Conservation (phyloP, 2,888 invertebrate genomes). For the Eilema sororculum region DNA sequence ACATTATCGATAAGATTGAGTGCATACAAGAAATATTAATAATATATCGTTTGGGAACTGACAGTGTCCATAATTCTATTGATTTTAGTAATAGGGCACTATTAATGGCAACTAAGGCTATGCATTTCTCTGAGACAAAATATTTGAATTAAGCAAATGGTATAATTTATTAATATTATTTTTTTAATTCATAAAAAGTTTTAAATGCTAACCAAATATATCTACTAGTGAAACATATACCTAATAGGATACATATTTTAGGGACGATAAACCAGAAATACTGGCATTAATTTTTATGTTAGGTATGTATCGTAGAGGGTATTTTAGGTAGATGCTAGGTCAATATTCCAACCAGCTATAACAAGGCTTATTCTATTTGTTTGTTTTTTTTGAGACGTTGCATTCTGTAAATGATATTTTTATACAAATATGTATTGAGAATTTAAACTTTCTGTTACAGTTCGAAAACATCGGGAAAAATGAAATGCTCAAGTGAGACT, state of each 20-base stretch:
- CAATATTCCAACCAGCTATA: neutral
- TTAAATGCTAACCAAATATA: no score
- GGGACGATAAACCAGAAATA: neutral
- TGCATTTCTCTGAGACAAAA: conserved; percentile 46
- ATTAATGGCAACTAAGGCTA: conserved; percentile 43
- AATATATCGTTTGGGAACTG: conserved; percentile 43
- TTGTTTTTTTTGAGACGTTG: no score
- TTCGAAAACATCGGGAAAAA: no score
- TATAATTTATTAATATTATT: conserved; percentile 5
- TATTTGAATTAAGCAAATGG: neutral
- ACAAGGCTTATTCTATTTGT: neutral
- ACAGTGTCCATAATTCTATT: conserved; percentile 43
- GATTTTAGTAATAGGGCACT: conserved; percentile 35
- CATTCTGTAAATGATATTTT: no score
- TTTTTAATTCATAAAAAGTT: no score
- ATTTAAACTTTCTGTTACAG: no score
- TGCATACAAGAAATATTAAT: conserved; percentile 47
- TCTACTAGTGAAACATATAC: no score
- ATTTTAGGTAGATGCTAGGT: neutral
- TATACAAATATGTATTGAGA: no score
- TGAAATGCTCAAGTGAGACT: no score
- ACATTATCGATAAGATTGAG: conserved; percentile 43
- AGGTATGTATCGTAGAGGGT: neutral
- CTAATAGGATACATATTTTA: no score
- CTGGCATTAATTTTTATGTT: no score